A percentile compares a stretch with the other conserved stretches of the same genome.
Evolutionary conservation across 2,113 vertebrate genomes (phyloP).

Genomic region (Dipodomys merriami): DNA sequence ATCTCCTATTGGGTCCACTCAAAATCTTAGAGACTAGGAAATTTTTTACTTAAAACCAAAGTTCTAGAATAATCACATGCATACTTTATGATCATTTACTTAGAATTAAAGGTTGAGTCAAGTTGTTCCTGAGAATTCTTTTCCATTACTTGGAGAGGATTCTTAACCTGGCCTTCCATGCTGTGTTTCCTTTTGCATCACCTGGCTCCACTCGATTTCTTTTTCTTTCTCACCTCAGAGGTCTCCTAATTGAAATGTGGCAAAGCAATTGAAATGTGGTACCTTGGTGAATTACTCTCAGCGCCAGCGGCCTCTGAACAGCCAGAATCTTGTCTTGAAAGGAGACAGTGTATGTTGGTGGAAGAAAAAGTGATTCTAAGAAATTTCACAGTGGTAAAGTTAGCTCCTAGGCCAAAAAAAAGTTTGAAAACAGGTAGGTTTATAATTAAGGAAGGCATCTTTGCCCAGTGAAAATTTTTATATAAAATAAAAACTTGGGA

Average conservation of each 20-base stretch:
- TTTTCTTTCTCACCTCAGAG: conserved; percentile 76
- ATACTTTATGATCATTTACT: not conserved
- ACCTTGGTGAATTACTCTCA: conserved; percentile 63
- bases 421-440: not conserved
- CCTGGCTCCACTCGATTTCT: conserved; percentile 65
- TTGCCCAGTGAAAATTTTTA: not conserved
- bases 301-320: conserved; percentile 19
- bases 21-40: not conserved
- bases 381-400: conserved; percentile 5
- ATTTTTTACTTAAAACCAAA: not conserved
- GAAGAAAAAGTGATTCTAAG: not conserved
- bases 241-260: conserved; percentile 73
- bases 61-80: not conserved
- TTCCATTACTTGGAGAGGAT: conserved; percentile 5
- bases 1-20: not conserved
- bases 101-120: conserved; percentile 14
- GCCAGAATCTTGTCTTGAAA: conserved; percentile 17
- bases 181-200: conserved; percentile 54
- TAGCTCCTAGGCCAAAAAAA: not conserved
- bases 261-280: conserved; percentile 69
- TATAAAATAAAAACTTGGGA: not conserved
- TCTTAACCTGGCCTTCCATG: not conserved
- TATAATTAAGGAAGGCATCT: not conserved
- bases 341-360: not conserved
- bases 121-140: conserved; percentile 52